A percentile compares a stretch with the other conserved stretches of the same genome.
Evolutionary conservation across 2,888 invertebrate genomes (phyloP).

Genomic region (Amblyjoppa proteus): DNA sequence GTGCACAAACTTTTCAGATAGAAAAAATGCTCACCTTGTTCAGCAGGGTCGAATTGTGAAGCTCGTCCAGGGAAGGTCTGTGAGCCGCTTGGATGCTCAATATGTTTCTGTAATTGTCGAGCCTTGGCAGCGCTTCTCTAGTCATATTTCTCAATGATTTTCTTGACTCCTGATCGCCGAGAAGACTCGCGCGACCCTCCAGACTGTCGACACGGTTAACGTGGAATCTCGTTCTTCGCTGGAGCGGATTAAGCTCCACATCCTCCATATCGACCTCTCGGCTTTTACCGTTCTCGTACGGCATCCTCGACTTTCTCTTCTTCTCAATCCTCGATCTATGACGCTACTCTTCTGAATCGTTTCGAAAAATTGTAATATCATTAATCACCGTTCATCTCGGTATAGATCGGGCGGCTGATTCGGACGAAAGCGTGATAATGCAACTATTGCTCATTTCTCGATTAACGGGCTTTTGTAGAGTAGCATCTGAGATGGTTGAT

Average conservation of each 20-base stretch:
- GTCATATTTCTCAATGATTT: slow-evolving; percentile 88
- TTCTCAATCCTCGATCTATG: not conserved
- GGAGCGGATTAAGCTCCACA: slow-evolving; percentile 83
- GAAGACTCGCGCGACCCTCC: slow-evolving; percentile 83
- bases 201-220: slow-evolving; percentile 88
- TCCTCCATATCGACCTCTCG: slow-evolving; percentile 78
- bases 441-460: not conserved
- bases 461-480: not conserved
- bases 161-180: slow-evolving; percentile 82
- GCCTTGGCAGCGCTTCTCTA: slow-evolving; percentile 93
- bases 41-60: slow-evolving; percentile 93
- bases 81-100: slow-evolving; percentile 95
- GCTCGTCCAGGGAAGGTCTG: slow-evolving; percentile 94
- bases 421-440: not conserved
- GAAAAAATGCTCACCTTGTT: slow-evolving; percentile 88
- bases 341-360: not conserved
- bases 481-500: not conserved
- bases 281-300: slow-evolving; percentile 79
- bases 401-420: not conserved
- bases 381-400: not conserved
- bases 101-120: slow-evolving; percentile 96
- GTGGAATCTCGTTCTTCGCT: slow-evolving; percentile 87
- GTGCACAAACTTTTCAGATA: too few relatives aligned
- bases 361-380: not conserved
- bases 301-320: slow-evolving; percentile 72